These are phyloP conservation scores for Hypsibius dujardini DNA, from an alignment of 1,140 invertebrate species.

Conservation along the genomic window DNA sequence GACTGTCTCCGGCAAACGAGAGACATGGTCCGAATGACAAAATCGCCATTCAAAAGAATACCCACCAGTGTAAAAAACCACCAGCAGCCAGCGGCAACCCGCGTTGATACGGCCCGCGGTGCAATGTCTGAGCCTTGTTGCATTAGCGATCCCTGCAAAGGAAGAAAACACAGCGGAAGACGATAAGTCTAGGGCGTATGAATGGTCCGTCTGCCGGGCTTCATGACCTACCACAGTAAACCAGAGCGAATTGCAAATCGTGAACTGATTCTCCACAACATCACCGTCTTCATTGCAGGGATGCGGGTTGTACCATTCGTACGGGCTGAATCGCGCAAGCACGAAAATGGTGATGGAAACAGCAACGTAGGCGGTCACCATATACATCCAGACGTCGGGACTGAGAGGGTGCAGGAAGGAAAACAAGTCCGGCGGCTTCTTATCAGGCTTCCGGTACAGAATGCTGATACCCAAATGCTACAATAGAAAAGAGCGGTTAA, in stretches of 20 bases:
- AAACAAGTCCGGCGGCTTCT: slow-evolving; percentile 43
- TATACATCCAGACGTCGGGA: slow-evolving; percentile 42
- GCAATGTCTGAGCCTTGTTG: slow-evolving; percentile 20
- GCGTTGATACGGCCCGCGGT: slow-evolving; percentile 54
- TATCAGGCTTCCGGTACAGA: slow-evolving; percentile 30
- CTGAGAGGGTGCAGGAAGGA: slow-evolving; percentile 44
- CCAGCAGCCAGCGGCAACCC: slow-evolving; percentile 81
- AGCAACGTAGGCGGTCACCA: slow-evolving; percentile 39
- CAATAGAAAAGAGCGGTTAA: too few species aligned
- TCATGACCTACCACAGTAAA: background rate
- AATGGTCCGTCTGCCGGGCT: too few species aligned
- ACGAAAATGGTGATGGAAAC: slow-evolving; percentile 55
- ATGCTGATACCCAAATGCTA: slow-evolving; percentile 23
- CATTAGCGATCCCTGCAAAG: background rate
- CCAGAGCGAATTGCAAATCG: slow-evolving; percentile 6
- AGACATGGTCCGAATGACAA: background rate
- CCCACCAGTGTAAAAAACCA: slow-evolving; percentile 74
- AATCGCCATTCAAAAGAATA: background rate
- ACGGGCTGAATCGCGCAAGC: slow-evolving; percentile 47
- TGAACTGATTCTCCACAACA: slow-evolving; percentile 45
- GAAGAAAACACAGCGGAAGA: too few species aligned
- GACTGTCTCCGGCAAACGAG: background rate
- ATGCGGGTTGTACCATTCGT: slow-evolving; percentile 43
- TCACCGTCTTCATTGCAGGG: slow-evolving; percentile 40
- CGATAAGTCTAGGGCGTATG: too few species aligned